Percentiles rank a stretch among this genome's conserved stretches.
Evolutionary conservation across 2,113 vertebrate species (phyloP).

Genomic region (Porphyrio hochstetteri): DNA sequence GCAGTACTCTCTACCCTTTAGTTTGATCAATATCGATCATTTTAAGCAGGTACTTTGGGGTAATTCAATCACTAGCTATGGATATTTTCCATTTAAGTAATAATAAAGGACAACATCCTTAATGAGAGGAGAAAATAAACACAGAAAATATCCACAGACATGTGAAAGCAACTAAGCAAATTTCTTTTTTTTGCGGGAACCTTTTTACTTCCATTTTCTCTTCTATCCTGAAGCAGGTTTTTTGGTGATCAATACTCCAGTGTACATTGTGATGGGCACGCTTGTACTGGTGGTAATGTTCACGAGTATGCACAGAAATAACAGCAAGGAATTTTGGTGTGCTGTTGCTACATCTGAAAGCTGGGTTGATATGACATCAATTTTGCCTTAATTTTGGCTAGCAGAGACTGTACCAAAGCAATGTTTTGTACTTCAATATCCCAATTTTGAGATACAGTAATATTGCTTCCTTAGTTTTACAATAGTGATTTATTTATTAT

Average conservation of each 20-base stretch:
- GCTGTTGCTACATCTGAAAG: background rate
- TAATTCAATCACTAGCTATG: conserved; percentile 57
- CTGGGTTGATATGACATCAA: background rate
- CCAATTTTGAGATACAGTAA: background rate
- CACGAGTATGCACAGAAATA: background rate
- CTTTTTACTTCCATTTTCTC: background rate
- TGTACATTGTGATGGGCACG: background rate
- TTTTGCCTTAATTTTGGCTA: background rate
- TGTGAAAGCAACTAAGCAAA: background rate
- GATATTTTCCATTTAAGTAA: conserved; percentile 68
- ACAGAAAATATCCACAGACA: background rate
- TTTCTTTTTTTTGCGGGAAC: background rate
- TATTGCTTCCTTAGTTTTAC: background rate
- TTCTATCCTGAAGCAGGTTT: background rate
- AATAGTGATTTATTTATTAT: background rate
- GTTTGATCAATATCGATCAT: conserved; percentile 65
- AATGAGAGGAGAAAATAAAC: conserved; percentile 14
- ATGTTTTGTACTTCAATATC: background rate
- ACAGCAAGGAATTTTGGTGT: background rate
- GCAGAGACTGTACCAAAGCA: background rate
- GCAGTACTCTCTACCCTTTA: conserved; percentile 38
- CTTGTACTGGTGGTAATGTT: background rate
- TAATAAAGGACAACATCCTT: conserved; percentile 22
- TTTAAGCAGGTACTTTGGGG: conserved; percentile 55
- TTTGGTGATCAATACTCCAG: background rate